Base-by-base conservation (phyloP, 2,888 invertebrate genomes). In the Ectemnius cavifrons region DNA sequence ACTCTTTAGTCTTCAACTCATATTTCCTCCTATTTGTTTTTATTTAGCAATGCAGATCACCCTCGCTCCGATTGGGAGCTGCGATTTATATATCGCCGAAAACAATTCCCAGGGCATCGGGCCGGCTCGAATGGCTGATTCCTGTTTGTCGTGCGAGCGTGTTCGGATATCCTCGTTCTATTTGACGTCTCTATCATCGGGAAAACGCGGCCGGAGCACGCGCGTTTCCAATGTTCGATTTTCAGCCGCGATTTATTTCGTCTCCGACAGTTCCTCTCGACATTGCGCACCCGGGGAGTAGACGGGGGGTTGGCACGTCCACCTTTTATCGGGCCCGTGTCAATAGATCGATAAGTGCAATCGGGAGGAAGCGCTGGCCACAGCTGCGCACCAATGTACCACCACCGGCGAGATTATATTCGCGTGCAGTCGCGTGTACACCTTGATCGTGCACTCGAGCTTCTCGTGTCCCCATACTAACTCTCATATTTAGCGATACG, bases 271-370 rank as follows among this genome's bases (percentile, higher is more conserved):
- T 52, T 52, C 52, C 45, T 65, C 45, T 65, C 14, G 52, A 14
- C 16, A 37, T 37, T 37, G 37, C 37, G 20, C n/a, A 16, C 8
- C 56, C 37, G 45, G 16, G 37, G n/a, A 8, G 23, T 28, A 16
- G 23, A 49, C 11, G 45, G 28, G 11, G 28, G 16, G 56, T n/a
- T 37, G 20, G 18, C 14, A 23, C 56, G 63, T 49, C 61, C 46
- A 61, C 61, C 46, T 61, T 68, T 78, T 78, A 77, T 75, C 73
- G 56, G 52, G 27, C 14, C 47, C 75, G 37, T 75, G 77, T 75
- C 72, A 79, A 75, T 72, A 79, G 71, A 75, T 79, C 77, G 75
- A 77, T 77, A 75, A 67, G 52, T 28, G 13, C 56, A 76, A 67
- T 67, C 66, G 63, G 37, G 57, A 28, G 37, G 27, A 66, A 63